phyloP scores from a whole-genome alignment of 2,888 invertebrate genomes.

The Sclerodermus sp. region DNA sequence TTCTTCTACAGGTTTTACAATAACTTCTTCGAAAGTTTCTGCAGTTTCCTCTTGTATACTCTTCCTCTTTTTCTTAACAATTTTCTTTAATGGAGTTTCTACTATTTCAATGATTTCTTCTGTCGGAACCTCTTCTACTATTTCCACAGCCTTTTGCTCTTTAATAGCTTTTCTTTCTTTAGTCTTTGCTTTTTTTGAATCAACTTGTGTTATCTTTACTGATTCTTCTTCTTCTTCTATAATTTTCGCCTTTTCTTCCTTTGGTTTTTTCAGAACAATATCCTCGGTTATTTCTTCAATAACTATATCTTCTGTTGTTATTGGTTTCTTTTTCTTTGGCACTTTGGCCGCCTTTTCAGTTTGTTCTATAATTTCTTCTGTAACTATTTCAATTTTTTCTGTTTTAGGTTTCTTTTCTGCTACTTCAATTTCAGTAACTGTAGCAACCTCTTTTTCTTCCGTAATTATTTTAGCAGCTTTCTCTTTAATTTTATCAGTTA shows the following conservation, averaged over 20 bases:
- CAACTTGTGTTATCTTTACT: slow-evolving; percentile 20
- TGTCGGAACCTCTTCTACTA: slow-evolving; percentile 17
- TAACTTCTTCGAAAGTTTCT: too few species aligned
- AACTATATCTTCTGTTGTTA: not conserved
- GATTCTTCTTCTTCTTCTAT: slow-evolving; percentile 23
- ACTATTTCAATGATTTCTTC: slow-evolving; percentile 28
- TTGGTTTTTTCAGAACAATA: slow-evolving; percentile 7
- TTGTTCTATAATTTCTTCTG: slow-evolving; percentile 16
- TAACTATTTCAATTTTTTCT: slow-evolving; percentile 19
- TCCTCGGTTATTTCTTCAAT: slow-evolving; percentile 22
- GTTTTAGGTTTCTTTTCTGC: slow-evolving; percentile 21
- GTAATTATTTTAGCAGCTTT: slow-evolving; percentile 30
- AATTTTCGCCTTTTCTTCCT: slow-evolving; percentile 12
- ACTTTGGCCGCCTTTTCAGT: too few species aligned
- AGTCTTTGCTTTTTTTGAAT: slow-evolving; percentile 27
- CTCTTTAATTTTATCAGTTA: slow-evolving; percentile 26
- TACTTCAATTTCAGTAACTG: slow-evolving; percentile 29
- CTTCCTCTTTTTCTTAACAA: too few species aligned
- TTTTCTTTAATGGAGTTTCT: slow-evolving; percentile 26
- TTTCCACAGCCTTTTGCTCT: slow-evolving; percentile 16
- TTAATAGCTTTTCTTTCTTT: slow-evolving; percentile 28
- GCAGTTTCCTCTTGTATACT: too few species aligned
- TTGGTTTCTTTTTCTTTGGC: too few species aligned
- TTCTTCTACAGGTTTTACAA: too few species aligned
- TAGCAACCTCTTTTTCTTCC: slow-evolving; percentile 53